Percentiles rank a stretch among this genome's conserved stretches.
phyloP scores from a whole-genome alignment of 2,797 vertebrate genomes.

The Pachyuromys duprasi region DNA sequence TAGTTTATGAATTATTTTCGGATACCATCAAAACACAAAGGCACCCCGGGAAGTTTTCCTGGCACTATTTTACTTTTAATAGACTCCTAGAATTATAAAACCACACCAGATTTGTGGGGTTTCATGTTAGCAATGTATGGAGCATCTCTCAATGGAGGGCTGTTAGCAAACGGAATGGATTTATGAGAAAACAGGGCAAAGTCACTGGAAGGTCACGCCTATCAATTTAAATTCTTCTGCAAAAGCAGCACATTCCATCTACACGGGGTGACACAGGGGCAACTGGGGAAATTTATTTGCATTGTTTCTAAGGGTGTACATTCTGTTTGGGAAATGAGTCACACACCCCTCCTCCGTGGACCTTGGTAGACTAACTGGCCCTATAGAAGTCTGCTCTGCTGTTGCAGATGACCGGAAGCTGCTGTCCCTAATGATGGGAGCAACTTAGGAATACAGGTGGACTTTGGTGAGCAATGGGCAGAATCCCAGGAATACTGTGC shows the following conservation, averaged over 20 bases:
- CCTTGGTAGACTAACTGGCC: not conserved
- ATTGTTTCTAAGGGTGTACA: conserved; percentile 69
- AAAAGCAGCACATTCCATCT: conserved; percentile 74
- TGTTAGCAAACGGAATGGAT: conserved; percentile 79
- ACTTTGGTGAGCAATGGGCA: fast-evolving
- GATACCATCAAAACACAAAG: conserved; percentile 42
- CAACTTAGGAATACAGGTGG: too few relatives aligned
- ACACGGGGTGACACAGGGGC: conserved; percentile 66
- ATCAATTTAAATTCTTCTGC: conserved; percentile 85
- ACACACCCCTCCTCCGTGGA: not conserved
- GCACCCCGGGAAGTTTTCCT: conserved; percentile 43
- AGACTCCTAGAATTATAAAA: conserved; percentile 68
- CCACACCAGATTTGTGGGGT: conserved; percentile 64
- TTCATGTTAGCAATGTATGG: conserved; percentile 71
- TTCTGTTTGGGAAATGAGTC: not conserved
- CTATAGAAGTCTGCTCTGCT: not conserved
- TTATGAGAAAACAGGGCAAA: conserved; percentile 77
- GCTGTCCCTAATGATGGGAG: not conserved
- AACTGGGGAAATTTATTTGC: conserved; percentile 81
- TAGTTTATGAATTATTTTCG: conserved; percentile 60
- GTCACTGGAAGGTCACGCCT: conserved; percentile 84
- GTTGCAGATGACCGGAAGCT: not conserved
- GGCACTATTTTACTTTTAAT: conserved; percentile 81
- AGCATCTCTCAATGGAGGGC: conserved; percentile 62
- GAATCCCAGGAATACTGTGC: not conserved